These are phyloP conservation scores for Garrulus glandarius DNA, from an alignment of 2,797 vertebrate genomes.

Conservation along the genomic window DNA sequence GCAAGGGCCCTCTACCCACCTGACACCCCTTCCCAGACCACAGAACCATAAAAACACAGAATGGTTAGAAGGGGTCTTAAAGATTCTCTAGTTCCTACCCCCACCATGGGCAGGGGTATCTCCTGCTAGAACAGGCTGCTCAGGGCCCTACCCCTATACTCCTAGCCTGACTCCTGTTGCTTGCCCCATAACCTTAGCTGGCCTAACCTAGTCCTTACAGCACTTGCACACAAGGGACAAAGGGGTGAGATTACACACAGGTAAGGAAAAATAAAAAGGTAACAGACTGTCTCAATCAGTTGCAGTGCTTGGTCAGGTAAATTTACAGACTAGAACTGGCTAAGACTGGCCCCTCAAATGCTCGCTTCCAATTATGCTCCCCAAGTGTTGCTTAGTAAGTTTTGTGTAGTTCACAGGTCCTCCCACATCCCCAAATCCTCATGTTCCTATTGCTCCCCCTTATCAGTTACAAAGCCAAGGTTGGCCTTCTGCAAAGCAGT, in stretches of 20 bases:
- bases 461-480: neutral
- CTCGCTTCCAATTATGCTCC: fast-evolving
- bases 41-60: fast-evolving
- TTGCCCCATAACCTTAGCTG: fast-evolving
- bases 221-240: neutral
- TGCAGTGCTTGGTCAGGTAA: neutral
- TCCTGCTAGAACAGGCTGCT: neutral
- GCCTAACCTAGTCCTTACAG: neutral
- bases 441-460: neutral
- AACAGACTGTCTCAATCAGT: neutral
- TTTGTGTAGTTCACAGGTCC: neutral
- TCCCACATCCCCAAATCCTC: neutral
- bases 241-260: neutral
- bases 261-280: neutral
- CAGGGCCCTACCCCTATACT: neutral
- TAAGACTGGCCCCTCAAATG: neutral
- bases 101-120: neutral
- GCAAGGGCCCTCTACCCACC: neutral
- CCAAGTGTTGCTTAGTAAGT: neutral
- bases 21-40: neutral
- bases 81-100: neutral
- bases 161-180: neutral
- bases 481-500: neutral
- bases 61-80: neutral
- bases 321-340: neutral